phyloP scores from a whole-genome alignment of 2,113 vertebrate genomes.

The Sitta europaea region DNA sequence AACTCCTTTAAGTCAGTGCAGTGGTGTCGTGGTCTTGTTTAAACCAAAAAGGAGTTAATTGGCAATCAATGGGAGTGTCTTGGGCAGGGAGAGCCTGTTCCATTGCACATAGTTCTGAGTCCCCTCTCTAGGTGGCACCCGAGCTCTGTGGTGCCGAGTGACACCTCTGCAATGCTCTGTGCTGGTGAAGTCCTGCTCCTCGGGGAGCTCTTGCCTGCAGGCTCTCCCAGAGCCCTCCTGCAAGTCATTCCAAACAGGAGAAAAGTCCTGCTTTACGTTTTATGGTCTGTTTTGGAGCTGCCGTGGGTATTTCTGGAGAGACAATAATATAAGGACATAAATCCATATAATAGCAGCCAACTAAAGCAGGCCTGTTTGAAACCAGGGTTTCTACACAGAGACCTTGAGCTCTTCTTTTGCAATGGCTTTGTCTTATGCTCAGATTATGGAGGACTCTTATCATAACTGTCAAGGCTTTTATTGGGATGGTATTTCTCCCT shows the following conservation, averaged over 20 bases:
- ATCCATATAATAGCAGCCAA: background rate
- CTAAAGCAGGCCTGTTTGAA: background rate
- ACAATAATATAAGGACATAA: background rate
- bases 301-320: background rate
- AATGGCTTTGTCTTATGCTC: background rate
- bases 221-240: background rate
- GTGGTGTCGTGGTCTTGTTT: background rate
- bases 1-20: background rate
- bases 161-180: background rate
- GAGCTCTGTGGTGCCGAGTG: background rate
- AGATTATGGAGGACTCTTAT: background rate
- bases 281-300: background rate
- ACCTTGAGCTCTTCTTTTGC: background rate
- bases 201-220: background rate
- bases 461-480: background rate
- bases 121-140: constrained; percentile 26
- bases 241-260: background rate
- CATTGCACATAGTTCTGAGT: background rate
- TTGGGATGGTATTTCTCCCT: background rate
- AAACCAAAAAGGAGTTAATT: background rate
- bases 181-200: background rate
- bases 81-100: background rate
- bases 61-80: background rate
- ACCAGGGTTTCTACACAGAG: background rate
- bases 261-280: background rate